Evolutionary conservation across 2,888 invertebrate species (phyloP), one percentile per base, ranked within the genome.

Genomic region (Sepiola atlantica): DNA sequence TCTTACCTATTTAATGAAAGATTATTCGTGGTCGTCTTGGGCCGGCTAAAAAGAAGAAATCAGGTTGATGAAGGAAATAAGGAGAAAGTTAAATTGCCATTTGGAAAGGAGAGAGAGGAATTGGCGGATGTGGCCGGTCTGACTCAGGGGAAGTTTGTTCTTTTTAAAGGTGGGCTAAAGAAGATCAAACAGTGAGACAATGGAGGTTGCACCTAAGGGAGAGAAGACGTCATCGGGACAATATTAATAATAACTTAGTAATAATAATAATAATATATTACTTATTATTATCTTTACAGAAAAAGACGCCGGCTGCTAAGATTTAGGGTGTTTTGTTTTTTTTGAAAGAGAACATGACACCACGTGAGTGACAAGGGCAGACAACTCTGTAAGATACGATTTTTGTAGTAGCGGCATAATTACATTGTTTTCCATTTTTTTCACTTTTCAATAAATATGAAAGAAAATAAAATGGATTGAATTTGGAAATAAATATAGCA

Each of bases 341-440:
- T 45, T 45, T 45, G 45, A 45, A 45, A 45, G n/a, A 0, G 77
- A 77, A 77, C 32, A 77, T 77, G n/a, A 16, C n/a, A 77, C 77
- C 77, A 77, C n/a, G 77, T 77, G 77, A 77, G 77, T 77, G 77
- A 77, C 77, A 77, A 77, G 77, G 77, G 77, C 77, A 77, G 77
- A 77, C 77, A 77, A 77, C 77, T 77, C n/a, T 16, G 3, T n/a
- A 77, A 77, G 32, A 32, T n/a, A 77, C n/a, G n/a, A n/a, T n/a
- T 77, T 21, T 32, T 32, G 77, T 77, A 77, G 77, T 77, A n/a
- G 32, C n/a, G 14, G n/a, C n/a, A 18, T 45, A 45, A 8, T 45
- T n/a, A n/a, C n/a, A n/a, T n/a, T n/a, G n/a, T 2, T 45, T 45
- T 45, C 8, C 45, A 8, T 45, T 45, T 45, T 45, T 45, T 4